Base-by-base conservation (phyloP, 35 echinoderm and acorn worm species). In the Patiria miniata region DNA sequence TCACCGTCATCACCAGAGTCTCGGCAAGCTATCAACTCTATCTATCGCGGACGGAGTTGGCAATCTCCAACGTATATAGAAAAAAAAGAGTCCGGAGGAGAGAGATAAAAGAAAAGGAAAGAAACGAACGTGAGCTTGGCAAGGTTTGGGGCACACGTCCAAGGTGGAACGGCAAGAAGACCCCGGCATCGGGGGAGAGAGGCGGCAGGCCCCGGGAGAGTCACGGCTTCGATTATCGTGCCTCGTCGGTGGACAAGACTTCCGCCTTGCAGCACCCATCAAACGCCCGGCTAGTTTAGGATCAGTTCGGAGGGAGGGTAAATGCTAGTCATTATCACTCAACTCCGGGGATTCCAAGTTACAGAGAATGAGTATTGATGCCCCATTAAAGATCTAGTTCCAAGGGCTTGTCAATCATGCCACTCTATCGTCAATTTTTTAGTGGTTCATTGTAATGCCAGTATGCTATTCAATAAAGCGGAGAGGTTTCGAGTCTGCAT, bases 261-360 rank as follows among this genome's bases (percentile, higher is more conserved):
- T 73, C 65, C 65, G 26, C 65, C 65, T 1, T 12, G 65, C 65
- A 28, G 23, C 65, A 73, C 65, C 65, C 65, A 73, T 73, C 65
- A 73, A 73, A 73, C 65, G 65, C 65, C 42, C 65, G 65, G 65
- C n/a, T 73, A 73, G 65, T 30, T 73, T 73, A 73, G 65, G 65
- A 73, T 73, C 65, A 73, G 1, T 73, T 73, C 65, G 65, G 65
- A 32, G 34, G 26, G 65, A 73, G 65, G 65, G 65, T 73, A 73
- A 73, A 73, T 73, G 26, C 65, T 73, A 23, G 65, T 73, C 65
- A 73, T 73, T 73, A 73, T 73, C 65, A 73, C 65, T 73, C 34
- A 73, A 73, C 65, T 73, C 65, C 65, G 65, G 65, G 65, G 65
- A 73, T 73, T 73, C 65, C 8, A 34, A 73, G 65, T 73, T 73